A percentile compares a stretch with the other conserved stretches of the same genome.
phyloP scores from a whole-genome alignment of 2,113 vertebrate species.

The Chauna torquata region DNA sequence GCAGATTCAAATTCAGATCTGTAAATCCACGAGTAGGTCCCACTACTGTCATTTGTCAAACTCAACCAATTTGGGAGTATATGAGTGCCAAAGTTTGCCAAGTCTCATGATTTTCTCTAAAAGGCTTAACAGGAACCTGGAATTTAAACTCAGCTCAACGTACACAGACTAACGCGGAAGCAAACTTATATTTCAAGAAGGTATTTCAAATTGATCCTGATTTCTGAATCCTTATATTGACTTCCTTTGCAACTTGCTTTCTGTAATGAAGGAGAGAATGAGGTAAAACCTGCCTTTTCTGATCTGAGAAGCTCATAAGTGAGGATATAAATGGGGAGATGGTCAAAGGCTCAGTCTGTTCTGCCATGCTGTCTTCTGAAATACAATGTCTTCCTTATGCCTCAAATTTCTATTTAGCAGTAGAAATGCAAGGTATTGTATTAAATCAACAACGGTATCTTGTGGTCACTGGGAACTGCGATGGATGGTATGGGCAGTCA shows the following conservation, averaged over 20 bases:
- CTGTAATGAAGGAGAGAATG: not conserved
- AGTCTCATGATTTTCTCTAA: not conserved
- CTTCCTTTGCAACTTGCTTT: not conserved
- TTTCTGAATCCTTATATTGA: not conserved
- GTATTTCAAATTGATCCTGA: not conserved
- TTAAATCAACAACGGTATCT: not conserved
- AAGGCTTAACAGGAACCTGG: not conserved
- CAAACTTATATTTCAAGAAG: not conserved
- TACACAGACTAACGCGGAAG: not conserved
- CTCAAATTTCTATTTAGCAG: not conserved
- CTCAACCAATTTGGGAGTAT: not conserved
- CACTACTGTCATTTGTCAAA: not conserved
- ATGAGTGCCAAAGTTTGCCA: not conserved
- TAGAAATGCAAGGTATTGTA: not conserved
- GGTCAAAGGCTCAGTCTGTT: not conserved
- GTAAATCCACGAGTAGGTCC: not conserved
- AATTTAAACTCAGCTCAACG: not conserved
- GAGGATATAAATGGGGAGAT: not conserved
- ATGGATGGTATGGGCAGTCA: not conserved
- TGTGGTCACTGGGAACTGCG: not conserved
- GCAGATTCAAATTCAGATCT: not conserved
- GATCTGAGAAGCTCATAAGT: not conserved
- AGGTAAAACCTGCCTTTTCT: not conserved
- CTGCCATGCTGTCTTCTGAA: not conserved
- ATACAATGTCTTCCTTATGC: not conserved